Conservation (phyloP, 2,888 invertebrate species). For the Allacma fusca region DNA sequence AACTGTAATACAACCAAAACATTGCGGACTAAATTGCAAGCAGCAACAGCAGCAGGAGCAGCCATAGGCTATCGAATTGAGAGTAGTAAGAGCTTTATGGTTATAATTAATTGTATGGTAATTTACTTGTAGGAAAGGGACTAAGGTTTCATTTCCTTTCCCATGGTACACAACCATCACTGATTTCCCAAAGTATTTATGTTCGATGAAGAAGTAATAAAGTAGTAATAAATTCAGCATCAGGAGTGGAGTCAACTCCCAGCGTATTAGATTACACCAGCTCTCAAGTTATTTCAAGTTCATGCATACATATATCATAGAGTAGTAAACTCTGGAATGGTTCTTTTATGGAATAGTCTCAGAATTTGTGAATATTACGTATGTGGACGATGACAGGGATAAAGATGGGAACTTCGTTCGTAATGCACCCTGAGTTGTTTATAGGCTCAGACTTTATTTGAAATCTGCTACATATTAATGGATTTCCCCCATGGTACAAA, state of each 20-base stretch:
- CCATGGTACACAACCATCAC: not conserved
- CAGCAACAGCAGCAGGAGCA: not conserved
- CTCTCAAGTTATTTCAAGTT: too few species aligned
- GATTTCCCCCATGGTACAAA: too few species aligned
- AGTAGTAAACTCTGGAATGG: too few species aligned
- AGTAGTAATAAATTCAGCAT: not conserved
- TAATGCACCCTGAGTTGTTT: too few species aligned
- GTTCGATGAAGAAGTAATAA: constrained; percentile 3
- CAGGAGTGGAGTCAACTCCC: constrained; percentile 9
- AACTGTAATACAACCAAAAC: not conserved
- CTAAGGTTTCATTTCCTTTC: not conserved
- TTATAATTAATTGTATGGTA: constrained; percentile 3
- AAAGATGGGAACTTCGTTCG: too few species aligned
- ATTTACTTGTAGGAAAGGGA: not conserved
- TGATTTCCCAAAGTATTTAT: constrained; percentile 1
- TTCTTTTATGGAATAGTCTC: too few species aligned
- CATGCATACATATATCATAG: too few species aligned
- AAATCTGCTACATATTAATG: too few species aligned
- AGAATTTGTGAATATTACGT: too few species aligned
- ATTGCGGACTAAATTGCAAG: not conserved
- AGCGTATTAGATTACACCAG: not conserved
- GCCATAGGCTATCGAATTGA: not conserved
- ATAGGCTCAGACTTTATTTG: too few species aligned
- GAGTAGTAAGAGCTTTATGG: not conserved
- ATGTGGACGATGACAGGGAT: too few species aligned